Conservation (phyloP, 1,140 invertebrate genomes). For the Artemia franciscana region DNA sequence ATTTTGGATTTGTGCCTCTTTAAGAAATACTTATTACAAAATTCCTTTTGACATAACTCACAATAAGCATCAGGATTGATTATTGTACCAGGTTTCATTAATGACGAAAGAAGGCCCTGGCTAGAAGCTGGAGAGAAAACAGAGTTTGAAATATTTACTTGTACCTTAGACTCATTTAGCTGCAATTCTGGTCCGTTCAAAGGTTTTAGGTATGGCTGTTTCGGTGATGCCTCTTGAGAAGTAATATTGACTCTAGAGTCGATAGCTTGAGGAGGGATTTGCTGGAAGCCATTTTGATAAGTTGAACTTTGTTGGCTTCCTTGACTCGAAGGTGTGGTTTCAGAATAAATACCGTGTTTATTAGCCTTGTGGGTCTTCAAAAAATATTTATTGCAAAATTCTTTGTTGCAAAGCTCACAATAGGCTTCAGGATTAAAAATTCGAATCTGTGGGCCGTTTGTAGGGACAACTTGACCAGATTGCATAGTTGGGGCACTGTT, state of each 20-base stretch:
- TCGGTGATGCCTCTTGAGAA: background rate
- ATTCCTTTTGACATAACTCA: constrained; percentile 37
- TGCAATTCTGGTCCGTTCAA: constrained; percentile 3
- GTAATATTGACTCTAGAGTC: constrained; percentile 4
- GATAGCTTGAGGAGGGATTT: constrained; percentile 10
- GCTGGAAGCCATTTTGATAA: background rate
- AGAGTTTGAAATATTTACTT: background rate
- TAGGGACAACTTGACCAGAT: constrained; percentile 2
- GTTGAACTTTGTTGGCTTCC: constrained; percentile 12
- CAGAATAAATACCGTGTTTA: constrained; percentile 52
- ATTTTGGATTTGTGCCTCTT: constrained; percentile 34
- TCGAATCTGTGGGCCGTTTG: constrained; percentile 30
- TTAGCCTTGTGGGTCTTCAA: constrained; percentile 91
- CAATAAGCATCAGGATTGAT: constrained; percentile 22
- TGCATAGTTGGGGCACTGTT: constrained; percentile 17
- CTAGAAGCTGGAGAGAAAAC: no score
- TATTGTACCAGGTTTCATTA: constrained; percentile 9
- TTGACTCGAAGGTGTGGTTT: constrained; percentile 6
- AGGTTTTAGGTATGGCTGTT: background rate
- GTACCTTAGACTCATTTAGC: constrained; percentile 5
- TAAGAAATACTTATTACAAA: constrained; percentile 47
- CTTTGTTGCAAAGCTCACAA: constrained; percentile 84
- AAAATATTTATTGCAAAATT: constrained; percentile 99
- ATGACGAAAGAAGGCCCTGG: background rate
- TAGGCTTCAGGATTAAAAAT: constrained; percentile 91